Evolutionary conservation across 2,113 vertebrate genomes (phyloP).

Genomic region (Vireo altiloquus): DNA sequence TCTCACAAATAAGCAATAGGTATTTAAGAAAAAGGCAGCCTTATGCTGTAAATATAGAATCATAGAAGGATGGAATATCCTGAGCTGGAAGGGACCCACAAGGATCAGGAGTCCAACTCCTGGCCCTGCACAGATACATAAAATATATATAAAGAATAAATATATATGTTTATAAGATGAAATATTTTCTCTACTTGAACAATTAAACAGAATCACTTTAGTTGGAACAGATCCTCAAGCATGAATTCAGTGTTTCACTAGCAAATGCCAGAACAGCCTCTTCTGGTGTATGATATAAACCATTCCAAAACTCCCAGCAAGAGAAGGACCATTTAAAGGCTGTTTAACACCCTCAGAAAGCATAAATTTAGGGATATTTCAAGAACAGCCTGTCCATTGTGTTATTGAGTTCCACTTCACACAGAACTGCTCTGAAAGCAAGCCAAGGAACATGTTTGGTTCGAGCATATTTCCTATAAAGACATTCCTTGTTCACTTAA

Average conservation of each 20-base stretch:
- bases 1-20: neutral
- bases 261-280: neutral
- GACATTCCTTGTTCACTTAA: neutral
- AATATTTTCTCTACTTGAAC: neutral
- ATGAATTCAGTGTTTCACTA: neutral
- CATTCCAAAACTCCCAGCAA: neutral
- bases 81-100: neutral
- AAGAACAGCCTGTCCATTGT: neutral
- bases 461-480: neutral
- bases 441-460: neutral
- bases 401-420: neutral
- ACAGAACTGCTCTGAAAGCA: neutral
- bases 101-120: fast-evolving
- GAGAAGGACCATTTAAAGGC: neutral
- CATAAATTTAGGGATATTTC: neutral
- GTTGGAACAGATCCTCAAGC: neutral
- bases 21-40: neutral
- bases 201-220: neutral
- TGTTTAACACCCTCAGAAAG: neutral
- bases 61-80: neutral
- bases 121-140: neutral
- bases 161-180: neutral
- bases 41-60: neutral
- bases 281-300: neutral
- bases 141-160: neutral